A percentile compares a stretch with the other conserved stretches of the same genome.
These are phyloP conservation scores for Ctenodactylus gundi DNA, from an alignment of 2,113 vertebrate genomes.

Conservation along the genomic window DNA sequence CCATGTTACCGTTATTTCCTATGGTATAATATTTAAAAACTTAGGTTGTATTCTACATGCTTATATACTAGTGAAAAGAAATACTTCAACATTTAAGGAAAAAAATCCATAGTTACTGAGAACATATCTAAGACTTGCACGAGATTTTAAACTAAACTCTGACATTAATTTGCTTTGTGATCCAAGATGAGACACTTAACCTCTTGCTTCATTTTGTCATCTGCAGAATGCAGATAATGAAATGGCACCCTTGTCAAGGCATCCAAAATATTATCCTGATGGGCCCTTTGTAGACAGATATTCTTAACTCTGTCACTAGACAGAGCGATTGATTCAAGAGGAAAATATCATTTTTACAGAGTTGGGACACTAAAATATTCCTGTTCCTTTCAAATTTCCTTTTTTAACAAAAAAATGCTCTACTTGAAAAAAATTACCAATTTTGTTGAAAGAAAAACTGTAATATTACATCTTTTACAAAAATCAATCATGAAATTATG, in stretches of 20 bases:
- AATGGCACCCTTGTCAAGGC: neutral
- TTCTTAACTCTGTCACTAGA: neutral
- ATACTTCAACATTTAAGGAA: neutral
- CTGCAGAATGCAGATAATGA: neutral
- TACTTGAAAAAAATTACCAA: neutral
- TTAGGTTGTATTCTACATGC: neutral
- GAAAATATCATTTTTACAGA: neutral
- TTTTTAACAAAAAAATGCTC: neutral
- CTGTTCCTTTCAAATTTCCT: neutral
- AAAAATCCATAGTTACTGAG: neutral
- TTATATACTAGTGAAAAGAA: neutral
- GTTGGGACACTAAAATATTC: neutral
- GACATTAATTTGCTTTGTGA: conserved; percentile 9
- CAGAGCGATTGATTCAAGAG: neutral
- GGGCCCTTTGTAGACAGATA: neutral
- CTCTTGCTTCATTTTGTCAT: neutral
- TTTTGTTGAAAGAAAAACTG: neutral
- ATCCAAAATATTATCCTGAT: neutral
- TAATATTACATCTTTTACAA: neutral
- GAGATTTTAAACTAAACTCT: neutral
- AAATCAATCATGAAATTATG: neutral
- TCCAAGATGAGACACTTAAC: neutral
- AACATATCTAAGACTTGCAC: neutral
- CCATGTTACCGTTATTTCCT: neutral
- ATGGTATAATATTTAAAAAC: neutral